phyloP scores from a whole-genome alignment of 1,140 invertebrate species.

The Lordiphosa mommai region DNA sequence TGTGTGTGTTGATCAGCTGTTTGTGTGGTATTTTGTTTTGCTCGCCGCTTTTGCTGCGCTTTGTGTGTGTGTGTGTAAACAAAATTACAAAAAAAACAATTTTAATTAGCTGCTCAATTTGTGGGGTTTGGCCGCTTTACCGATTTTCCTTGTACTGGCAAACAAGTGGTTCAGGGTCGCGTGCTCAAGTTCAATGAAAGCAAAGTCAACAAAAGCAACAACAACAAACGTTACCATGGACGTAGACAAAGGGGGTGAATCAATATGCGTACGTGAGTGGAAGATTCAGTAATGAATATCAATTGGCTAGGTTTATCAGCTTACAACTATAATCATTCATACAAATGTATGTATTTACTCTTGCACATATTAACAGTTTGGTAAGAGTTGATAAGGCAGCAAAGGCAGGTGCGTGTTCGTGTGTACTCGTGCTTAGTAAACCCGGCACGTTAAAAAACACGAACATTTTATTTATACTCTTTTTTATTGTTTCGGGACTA shows the following conservation, averaged over 20 bases:
- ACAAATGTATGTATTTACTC: too few species aligned
- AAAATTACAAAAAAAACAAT: neutral
- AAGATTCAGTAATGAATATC: too few species aligned
- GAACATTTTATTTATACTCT: too few species aligned
- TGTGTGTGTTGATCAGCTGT: neutral
- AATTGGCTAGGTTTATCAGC: too few species aligned
- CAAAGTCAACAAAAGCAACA: conserved; percentile 15
- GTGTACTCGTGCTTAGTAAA: too few species aligned
- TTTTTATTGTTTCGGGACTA: too few species aligned
- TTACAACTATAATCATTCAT: too few species aligned
- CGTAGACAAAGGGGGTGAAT: neutral
- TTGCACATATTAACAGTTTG: too few species aligned
- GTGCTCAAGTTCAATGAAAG: conserved; percentile 57
- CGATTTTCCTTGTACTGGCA: neutral
- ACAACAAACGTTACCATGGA: conserved; percentile 11
- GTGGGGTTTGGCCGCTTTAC: neutral
- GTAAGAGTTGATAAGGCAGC: too few species aligned
- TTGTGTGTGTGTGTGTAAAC: conserved; percentile 21
- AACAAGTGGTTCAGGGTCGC: conserved; percentile 46
- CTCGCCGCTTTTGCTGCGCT: conserved; percentile 45
- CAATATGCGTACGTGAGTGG: too few species aligned
- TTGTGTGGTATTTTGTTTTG: conserved; percentile 47
- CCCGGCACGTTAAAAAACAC: too few species aligned
- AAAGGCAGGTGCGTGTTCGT: too few species aligned
- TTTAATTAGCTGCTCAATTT: conserved; percentile 14